Evolutionary conservation across 2,888 invertebrate genomes (phyloP).

Genomic region (Odontomyia ornata): DNA sequence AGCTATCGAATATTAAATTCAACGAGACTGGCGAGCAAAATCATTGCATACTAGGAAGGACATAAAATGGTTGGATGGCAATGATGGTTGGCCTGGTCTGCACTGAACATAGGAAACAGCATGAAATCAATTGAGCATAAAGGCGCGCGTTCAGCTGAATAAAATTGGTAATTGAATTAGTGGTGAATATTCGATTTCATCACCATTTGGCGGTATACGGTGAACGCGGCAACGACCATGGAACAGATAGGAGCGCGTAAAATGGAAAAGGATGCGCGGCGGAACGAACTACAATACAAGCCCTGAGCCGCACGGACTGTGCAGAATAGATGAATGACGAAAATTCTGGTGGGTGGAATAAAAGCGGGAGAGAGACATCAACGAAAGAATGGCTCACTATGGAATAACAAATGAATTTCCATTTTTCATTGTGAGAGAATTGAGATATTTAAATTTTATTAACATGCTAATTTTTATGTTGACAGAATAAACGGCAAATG

Average conservation of each 20-base stretch:
- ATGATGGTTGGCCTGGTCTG: neutral
- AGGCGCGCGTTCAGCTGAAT: constrained; percentile 46
- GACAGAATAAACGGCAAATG: too few relatives aligned
- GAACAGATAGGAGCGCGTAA: too few relatives aligned
- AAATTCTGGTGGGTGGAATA: too few relatives aligned
- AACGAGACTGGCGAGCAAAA: neutral
- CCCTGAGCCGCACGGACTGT: too few relatives aligned
- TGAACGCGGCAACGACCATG: too few relatives aligned
- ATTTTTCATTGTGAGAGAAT: neutral
- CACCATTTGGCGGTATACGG: neutral
- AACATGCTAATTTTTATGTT: too few relatives aligned
- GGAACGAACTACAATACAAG: too few relatives aligned
- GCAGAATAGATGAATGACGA: too few relatives aligned
- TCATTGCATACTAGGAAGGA: neutral
- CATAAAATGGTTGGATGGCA: neutral
- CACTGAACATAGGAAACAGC: constrained; percentile 35
- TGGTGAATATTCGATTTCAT: constrained; percentile 42
- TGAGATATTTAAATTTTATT: neutral
- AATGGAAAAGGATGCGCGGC: too few relatives aligned
- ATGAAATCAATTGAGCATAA: constrained; percentile 48
- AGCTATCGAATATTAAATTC: neutral
- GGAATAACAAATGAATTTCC: constrained; percentile 7
- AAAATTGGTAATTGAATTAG: constrained; percentile 50
- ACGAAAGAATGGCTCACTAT: neutral
- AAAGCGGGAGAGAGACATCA: neutral